Evolutionary conservation across 2,797 vertebrate genomes (phyloP).

Genomic region (Diplodus sargus): DNA sequence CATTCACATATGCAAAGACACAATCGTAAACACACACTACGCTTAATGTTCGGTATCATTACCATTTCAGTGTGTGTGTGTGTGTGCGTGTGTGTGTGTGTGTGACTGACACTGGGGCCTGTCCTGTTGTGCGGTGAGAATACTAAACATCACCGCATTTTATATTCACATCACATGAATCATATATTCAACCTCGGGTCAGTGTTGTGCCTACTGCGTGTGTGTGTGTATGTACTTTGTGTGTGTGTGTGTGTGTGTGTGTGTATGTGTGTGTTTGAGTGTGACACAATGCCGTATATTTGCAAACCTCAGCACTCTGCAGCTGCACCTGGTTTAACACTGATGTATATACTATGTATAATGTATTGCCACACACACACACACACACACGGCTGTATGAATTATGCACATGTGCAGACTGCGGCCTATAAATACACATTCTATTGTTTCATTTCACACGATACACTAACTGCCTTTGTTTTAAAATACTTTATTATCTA

Average conservation of each 20-base stretch:
- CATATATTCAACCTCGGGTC: constrained; percentile 36
- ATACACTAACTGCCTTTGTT: background rate
- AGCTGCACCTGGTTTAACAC: constrained; percentile 45
- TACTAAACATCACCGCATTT: constrained; percentile 16
- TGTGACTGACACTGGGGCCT: background rate
- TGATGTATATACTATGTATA: constrained; percentile 53
- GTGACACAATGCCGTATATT: background rate
- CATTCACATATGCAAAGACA: background rate
- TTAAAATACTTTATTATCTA: background rate
- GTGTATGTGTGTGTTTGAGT: constrained; percentile 21
- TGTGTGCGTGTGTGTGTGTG: background rate
- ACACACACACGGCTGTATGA: constrained; percentile 28
- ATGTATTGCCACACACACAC: constrained; percentile 40
- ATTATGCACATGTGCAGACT: constrained; percentile 36
- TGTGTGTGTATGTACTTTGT: background rate
- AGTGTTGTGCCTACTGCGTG: background rate
- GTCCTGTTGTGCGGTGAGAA: constrained; percentile 11
- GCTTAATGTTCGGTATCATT: background rate
- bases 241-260: constrained; percentile 17
- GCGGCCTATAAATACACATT: constrained; percentile 14
- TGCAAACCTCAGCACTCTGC: constrained; percentile 45
- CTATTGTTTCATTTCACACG: background rate
- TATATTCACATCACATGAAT: constrained; percentile 14
- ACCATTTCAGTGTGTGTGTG: background rate
- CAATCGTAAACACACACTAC: background rate